Evolutionary conservation across 2,113 vertebrate genomes (phyloP).

Genomic region (Phodopus roborovskii): DNA sequence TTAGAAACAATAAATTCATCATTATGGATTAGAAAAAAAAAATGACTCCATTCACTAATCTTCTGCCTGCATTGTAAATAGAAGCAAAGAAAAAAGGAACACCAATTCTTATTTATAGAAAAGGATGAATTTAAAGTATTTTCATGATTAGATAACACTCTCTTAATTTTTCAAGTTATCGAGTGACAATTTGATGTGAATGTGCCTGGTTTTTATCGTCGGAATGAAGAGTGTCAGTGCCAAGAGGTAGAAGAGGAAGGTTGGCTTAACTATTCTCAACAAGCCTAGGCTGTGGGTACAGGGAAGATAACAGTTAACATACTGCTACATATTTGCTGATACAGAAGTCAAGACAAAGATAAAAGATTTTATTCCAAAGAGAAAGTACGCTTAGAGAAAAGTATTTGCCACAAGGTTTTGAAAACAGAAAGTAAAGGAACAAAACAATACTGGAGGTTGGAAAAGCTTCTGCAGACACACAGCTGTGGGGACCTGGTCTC

Average conservation of each 20-base stretch:
- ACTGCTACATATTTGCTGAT: conserved; percentile 82
- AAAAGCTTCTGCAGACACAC: neutral
- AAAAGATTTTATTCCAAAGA: conserved; percentile 81
- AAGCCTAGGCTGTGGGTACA: conserved; percentile 78
- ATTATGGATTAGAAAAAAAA: conserved; percentile 54
- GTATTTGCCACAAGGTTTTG: conserved; percentile 72
- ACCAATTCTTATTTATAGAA: conserved; percentile 39
- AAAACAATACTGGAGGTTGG: neutral
- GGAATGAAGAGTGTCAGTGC: conserved; percentile 74
- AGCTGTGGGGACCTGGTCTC: neutral
- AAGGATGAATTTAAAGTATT: conserved; percentile 76
- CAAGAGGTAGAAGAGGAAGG: conserved; percentile 70
- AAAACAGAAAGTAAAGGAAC: conserved; percentile 68
- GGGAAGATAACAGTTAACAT: conserved; percentile 84
- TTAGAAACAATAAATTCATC: conserved; percentile 68
- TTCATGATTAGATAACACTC: conserved; percentile 75
- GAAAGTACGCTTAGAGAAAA: conserved; percentile 72
- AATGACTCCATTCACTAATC: conserved; percentile 29
- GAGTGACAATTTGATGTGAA: conserved; percentile 78
- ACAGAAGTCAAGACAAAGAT: conserved; percentile 82
- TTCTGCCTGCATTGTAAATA: conserved; percentile 50
- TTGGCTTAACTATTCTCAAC: conserved; percentile 85
- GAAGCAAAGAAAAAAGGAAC: neutral
- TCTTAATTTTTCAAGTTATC: conserved; percentile 83
- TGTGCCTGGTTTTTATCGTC: conserved; percentile 85